Evolutionary conservation across 1,140 invertebrate species (phyloP).

Genomic region (Mactra quadrangularis): DNA sequence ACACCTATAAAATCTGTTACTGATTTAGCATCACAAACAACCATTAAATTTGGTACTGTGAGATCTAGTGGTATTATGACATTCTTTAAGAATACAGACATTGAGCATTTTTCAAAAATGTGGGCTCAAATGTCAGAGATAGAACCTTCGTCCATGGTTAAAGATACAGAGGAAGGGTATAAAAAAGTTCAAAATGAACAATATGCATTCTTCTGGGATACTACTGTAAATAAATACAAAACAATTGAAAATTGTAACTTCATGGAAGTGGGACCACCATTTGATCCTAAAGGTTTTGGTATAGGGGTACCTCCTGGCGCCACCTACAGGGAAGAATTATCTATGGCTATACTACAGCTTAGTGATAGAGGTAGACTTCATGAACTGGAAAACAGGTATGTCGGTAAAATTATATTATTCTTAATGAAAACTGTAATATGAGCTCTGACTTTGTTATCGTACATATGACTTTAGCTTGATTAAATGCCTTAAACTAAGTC

Average conservation of each 20-base stretch:
- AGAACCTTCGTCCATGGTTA: constrained; percentile 78
- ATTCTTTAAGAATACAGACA: constrained; percentile 92
- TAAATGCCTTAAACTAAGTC: too few species aligned
- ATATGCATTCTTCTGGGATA: constrained; percentile 83
- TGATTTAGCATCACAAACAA: constrained; percentile 82
- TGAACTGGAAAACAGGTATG: constrained; percentile 87
- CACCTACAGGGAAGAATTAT: constrained; percentile 97
- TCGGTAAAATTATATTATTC: too few species aligned
- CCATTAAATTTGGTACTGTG: constrained; percentile 82
- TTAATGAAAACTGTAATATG: too few species aligned
- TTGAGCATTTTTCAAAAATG: constrained; percentile 98
- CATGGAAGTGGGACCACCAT: constrained; percentile 81
- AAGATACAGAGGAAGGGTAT: constrained; percentile 75
- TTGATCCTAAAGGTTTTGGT: constrained; percentile 82
- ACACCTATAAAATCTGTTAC: constrained; percentile 83
- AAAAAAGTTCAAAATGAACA: constrained; percentile 78
- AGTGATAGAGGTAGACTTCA: constrained; percentile 97
- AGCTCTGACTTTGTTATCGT: too few species aligned
- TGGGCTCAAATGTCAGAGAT: constrained; percentile 87
- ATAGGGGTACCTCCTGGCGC: constrained; percentile 87
- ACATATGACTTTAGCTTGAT: too few species aligned
- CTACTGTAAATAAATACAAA: constrained; percentile 82
- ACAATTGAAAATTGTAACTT: constrained; percentile 81
- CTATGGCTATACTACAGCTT: constrained; percentile 95
- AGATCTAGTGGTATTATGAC: constrained; percentile 79